A percentile compares a stretch with the other conserved stretches of the same genome.
These are phyloP conservation scores for Heliornis fulica DNA, from an alignment of 2,113 vertebrate genomes.

Conservation along the genomic window DNA sequence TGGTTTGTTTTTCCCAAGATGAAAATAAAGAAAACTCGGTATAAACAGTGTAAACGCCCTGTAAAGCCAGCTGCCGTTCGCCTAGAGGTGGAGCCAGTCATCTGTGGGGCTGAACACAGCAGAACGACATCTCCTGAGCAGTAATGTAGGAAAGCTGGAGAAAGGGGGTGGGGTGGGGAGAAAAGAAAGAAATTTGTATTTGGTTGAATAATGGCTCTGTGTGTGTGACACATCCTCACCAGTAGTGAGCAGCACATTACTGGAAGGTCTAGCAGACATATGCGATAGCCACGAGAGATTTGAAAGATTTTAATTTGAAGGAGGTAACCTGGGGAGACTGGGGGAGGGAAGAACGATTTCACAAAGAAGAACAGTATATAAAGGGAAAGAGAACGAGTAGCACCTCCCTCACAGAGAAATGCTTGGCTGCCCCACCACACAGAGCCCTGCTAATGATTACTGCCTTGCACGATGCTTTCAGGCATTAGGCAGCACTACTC, in stretches of 20 bases:
- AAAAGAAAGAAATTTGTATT: background rate
- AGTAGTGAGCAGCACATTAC: background rate
- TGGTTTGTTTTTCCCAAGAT: background rate
- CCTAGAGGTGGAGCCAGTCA: conserved; percentile 58
- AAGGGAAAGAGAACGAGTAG: background rate
- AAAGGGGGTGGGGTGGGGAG: too few species aligned
- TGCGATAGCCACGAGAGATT: background rate
- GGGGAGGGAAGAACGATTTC: background rate
- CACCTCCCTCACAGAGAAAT: background rate
- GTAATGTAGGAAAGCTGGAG: background rate
- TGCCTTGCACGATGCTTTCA: background rate
- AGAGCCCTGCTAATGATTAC: background rate
- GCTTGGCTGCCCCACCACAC: background rate
- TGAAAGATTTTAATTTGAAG: too few species aligned
- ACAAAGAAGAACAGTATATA: background rate
- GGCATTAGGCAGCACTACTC: background rate
- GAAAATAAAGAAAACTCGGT: background rate
- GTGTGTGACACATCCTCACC: background rate
- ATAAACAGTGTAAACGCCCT: background rate
- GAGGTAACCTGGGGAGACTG: background rate
- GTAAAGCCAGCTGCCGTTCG: background rate
- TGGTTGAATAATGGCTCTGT: background rate
- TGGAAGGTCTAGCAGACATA: background rate
- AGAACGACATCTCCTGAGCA: background rate
- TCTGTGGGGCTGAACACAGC: conserved; percentile 19